Evolutionary conservation across 1,140 invertebrate genomes (phyloP), one percentile per base, ranked within the genome.

Genomic region (Argopecten irradians): DNA sequence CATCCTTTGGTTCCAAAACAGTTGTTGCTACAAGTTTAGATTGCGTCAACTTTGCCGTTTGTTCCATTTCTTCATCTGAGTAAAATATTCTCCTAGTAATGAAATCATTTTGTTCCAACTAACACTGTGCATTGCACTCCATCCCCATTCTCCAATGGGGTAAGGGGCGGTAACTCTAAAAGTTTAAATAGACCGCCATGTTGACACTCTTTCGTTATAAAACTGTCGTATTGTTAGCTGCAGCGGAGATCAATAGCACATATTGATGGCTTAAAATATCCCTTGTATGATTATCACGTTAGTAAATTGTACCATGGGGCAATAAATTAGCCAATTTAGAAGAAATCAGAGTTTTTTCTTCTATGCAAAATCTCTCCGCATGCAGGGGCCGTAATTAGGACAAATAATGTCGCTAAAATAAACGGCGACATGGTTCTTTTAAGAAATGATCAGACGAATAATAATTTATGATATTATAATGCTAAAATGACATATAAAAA

Each of bases 1-100:
- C 89, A 86, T 90, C 89, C 41, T 88, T 88, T 36, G 89, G 86
- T 87, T 90, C 89, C 22, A 90, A 34, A 19, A 90, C 89, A 55
- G 89, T 86, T 39, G 89, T 36, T 11, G 83, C 35, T 16, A 90
- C 85, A 19, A 90, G 84, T 86, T 83, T 90, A 28, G 87, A 86
- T 28, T 83, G 84, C 71, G 71, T 34, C 34, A 43, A 32, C 84
- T 88, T 86, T 84, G 39, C 71, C 82, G 89, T 82, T 88, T 90
- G 86, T 85, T 88, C 87, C 87, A 88, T 88, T 28, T 88, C 43
- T 88, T 32, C 34, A 39, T 82, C 13, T 82, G 46, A 82, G 33
- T 82, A 28, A 33, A 82, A 82, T n/a, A 28, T 35, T 82, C 33
- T 33, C n/a, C 19, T 8, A 34, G 34, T 41, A 43, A 82, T 43